Conservation (phyloP, 1,140 invertebrate genomes). For the Babylonia areolata region DNA sequence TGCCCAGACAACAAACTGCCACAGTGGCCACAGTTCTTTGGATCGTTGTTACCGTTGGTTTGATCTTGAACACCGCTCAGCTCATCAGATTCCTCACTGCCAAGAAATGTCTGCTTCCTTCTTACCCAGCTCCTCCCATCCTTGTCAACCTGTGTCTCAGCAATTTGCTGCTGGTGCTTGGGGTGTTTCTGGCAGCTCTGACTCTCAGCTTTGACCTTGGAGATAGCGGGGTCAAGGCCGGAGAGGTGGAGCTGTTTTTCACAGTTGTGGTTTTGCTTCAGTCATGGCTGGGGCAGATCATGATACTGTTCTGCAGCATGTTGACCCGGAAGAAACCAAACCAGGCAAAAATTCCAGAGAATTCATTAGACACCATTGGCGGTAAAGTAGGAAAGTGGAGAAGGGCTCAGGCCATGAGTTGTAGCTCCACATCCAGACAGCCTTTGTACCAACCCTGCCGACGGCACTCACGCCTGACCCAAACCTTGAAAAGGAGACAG, state of each 20-base stretch:
- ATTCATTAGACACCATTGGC: background rate
- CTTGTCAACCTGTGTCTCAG: slow-evolving; percentile 25
- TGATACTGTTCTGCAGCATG: background rate
- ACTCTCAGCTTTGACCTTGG: slow-evolving; percentile 21
- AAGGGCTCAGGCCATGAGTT: background rate
- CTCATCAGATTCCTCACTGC: background rate
- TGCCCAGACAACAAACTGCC: background rate
- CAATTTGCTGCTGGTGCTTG: slow-evolving; percentile 29
- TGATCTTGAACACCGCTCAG: background rate
- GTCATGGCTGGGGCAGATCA: slow-evolving; percentile 32
- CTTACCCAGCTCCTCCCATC: slow-evolving; percentile 57
- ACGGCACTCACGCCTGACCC: background rate
- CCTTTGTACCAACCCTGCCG: background rate
- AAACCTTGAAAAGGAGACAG: background rate
- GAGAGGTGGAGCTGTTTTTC: slow-evolving; percentile 17
- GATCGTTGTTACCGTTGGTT: background rate
- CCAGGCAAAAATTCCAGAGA: background rate
- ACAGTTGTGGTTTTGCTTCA: background rate
- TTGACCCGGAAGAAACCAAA: background rate
- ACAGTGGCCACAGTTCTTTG: background rate
- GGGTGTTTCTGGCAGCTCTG: background rate
- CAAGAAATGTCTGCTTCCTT: slow-evolving; percentile 56
- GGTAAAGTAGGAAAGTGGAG: background rate
- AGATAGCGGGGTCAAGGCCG: slow-evolving; percentile 10
- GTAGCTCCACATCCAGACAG: background rate